These are phyloP conservation scores for Tauraco hartlaubi DNA, from an alignment of 2,797 vertebrate genomes.

Conservation along the genomic window DNA sequence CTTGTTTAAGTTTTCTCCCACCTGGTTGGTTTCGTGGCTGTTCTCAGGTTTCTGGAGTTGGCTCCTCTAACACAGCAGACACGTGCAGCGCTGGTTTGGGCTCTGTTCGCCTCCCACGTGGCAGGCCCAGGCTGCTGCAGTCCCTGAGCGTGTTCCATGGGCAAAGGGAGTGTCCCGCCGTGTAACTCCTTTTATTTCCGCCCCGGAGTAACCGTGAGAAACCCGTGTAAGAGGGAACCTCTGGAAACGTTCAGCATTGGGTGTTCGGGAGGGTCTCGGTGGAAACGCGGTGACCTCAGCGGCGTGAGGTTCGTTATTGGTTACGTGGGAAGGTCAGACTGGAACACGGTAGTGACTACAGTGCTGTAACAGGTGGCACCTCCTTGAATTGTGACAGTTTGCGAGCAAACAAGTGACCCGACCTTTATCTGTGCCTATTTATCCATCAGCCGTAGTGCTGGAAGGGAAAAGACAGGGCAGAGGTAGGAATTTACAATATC, in stretches of 20 bases:
- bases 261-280: not conserved
- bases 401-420: not conserved
- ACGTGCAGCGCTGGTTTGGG: fast-evolving
- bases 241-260: fast-evolving
- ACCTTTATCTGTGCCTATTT: not conserved
- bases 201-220: not conserved
- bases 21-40: not conserved
- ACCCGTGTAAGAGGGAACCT: too few relatives aligned
- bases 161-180: fast-evolving
- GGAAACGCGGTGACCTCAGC: not conserved
- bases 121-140: not conserved
- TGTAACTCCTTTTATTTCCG: not conserved
- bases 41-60: not conserved
- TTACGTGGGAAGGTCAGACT: not conserved
- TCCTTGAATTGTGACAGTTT: not conserved
- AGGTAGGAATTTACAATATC: not conserved
- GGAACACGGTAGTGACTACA: not conserved
- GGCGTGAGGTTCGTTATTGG: not conserved
- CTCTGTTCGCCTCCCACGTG: not conserved
- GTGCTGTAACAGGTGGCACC: not conserved
- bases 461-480: not conserved
- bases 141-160: not conserved
- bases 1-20: not conserved
- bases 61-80: not conserved
- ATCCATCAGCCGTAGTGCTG: too few relatives aligned